Conservation (phyloP, 2,113 vertebrate species). For the Progne subis region DNA sequence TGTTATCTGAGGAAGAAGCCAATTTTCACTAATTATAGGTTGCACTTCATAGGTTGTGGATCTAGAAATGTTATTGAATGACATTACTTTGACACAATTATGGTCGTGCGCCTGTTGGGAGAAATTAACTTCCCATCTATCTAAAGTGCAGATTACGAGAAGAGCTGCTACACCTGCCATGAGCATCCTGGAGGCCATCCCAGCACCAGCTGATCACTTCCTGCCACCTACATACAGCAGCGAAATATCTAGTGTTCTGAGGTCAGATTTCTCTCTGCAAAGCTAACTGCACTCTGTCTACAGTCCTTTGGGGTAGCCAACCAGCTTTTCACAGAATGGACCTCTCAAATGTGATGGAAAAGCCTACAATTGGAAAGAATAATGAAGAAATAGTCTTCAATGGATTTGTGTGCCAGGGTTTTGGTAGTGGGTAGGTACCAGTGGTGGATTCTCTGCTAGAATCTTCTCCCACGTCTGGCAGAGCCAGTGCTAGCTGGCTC, state of each 20-base stretch:
- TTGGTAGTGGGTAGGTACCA: neutral
- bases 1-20: neutral
- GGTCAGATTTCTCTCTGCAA: neutral
- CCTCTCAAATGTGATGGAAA: neutral
- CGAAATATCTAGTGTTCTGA: neutral
- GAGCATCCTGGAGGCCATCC: neutral
- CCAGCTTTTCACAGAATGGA: neutral
- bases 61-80: neutral
- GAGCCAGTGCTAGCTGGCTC: neutral
- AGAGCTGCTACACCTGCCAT: neutral
- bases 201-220: neutral
- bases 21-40: neutral
- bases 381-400: neutral
- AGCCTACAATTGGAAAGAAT: neutral
- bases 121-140: neutral
- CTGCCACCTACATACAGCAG: neutral
- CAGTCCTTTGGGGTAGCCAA: neutral
- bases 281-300: neutral
- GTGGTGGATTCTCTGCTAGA: neutral
- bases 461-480: neutral
- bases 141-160: neutral
- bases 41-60: neutral
- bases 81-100: neutral
- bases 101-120: neutral
- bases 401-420: neutral